Conservation (phyloP, 2,888 invertebrate genomes). For the Chalcis sispes region DNA sequence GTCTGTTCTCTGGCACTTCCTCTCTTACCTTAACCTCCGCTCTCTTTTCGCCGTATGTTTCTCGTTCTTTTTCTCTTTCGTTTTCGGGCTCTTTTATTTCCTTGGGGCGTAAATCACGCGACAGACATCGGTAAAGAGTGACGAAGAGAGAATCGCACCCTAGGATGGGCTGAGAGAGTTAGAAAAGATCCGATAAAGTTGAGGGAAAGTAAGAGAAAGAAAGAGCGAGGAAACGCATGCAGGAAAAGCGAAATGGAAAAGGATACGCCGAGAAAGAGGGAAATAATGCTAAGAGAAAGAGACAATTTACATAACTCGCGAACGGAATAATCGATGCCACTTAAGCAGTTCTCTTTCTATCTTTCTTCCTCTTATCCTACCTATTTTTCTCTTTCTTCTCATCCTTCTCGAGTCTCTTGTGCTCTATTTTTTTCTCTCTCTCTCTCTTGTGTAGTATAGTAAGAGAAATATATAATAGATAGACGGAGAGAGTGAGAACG, state of each 20-base stretch:
- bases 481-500: conserved; percentile 15
- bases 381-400: background rate
- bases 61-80: conserved; percentile 15
- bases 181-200: conserved; percentile 34
- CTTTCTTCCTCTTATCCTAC: conserved; percentile 7
- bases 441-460: conserved; percentile 6
- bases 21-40: conserved; percentile 44
- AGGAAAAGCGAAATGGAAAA: conserved; percentile 53
- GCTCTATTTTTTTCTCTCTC: background rate
- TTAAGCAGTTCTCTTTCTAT: conserved; percentile 62
- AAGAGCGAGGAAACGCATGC: background rate
- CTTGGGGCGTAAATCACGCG: conserved; percentile 67
- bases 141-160: conserved; percentile 48
- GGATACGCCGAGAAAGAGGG: conserved; percentile 22
- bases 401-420: conserved; percentile 8
- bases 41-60: background rate
- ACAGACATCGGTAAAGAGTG: conserved; percentile 61
- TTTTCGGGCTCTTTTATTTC: conserved; percentile 63
- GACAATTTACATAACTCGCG: conserved; percentile 70
- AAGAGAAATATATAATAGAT: too few relatives aligned
- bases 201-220: background rate
- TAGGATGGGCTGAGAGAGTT: too few relatives aligned
- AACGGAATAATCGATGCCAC: conserved; percentile 72
- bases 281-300: conserved; percentile 47
- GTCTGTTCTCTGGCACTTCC: conserved; percentile 60